Conservation (phyloP, 2,113 vertebrate species). For the Pholis gunnellus region DNA sequence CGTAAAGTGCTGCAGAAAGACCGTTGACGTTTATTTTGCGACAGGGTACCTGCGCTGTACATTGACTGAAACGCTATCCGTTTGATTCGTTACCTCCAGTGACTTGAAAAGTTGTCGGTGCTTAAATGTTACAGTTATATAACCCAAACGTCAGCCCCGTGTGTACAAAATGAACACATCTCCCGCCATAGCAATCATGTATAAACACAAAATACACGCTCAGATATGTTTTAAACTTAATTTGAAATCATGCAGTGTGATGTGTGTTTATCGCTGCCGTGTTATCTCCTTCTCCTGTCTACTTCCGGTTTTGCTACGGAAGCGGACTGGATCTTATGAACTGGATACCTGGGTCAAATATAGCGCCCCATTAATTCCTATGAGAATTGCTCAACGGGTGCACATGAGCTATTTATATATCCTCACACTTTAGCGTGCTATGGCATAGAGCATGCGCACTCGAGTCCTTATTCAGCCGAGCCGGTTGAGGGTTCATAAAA, state of each 20-base stretch:
- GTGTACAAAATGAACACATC: background rate
- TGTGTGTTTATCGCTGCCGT: background rate
- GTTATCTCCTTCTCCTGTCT: slow-evolving; percentile 3
- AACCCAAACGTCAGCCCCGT: rapidly evolving
- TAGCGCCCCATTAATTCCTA: slow-evolving; percentile 2
- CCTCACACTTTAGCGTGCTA: background rate
- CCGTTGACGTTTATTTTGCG: slow-evolving; percentile 65
- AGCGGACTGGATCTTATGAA: background rate
- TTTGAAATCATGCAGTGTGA: background rate
- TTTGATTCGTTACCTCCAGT: background rate
- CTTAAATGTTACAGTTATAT: background rate
- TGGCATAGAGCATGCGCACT: background rate
- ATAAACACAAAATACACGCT: background rate
- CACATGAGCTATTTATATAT: background rate
- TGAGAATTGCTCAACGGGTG: background rate
- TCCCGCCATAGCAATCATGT: rapidly evolving
- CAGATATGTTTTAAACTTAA: background rate
- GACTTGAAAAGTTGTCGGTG: background rate
- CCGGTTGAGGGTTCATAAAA: background rate
- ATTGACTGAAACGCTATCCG: background rate
- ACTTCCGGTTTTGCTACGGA: slow-evolving; percentile 46
- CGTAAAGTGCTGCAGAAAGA: slow-evolving; percentile 61
- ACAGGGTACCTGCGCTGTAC: slow-evolving; percentile 38
- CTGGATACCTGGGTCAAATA: background rate
- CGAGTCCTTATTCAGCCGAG: background rate